phyloP scores from a whole-genome alignment of 2,113 vertebrate species.

The Heterocephalus glaber region DNA sequence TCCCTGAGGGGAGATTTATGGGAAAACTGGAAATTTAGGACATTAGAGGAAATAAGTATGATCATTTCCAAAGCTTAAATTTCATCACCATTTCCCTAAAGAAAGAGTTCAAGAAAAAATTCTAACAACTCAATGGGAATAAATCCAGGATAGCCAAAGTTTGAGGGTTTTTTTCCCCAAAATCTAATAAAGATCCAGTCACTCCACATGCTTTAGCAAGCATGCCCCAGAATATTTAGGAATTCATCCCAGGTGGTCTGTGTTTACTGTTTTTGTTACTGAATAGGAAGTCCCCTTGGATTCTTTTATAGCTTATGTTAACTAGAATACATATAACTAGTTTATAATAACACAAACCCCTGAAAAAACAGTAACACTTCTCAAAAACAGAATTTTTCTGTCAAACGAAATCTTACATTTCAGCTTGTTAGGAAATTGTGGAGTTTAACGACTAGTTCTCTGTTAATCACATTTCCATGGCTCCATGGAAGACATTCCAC shows the following conservation, averaged over 20 bases:
- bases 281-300: background rate
- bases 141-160: background rate
- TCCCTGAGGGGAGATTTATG: background rate
- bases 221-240: background rate
- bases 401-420: background rate
- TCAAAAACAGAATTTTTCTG: slow-evolving; percentile 40
- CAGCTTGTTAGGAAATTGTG: background rate
- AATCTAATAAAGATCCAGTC: background rate
- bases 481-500: background rate
- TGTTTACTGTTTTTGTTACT: background rate
- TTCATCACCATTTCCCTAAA: background rate
- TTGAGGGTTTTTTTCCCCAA: background rate
- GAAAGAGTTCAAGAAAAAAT: background rate
- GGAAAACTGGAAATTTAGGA: background rate
- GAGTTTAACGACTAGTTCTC: background rate
- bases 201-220: background rate
- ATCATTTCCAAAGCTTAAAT: background rate
- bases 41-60: background rate
- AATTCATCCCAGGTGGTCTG: background rate
- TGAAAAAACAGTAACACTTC: slow-evolving; percentile 25
- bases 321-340: background rate
- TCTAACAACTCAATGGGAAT: background rate
- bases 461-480: background rate
- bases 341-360: background rate
- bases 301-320: background rate